Base-by-base conservation (phyloP, 2,888 invertebrate genomes). In the Meteorus cinctellus region DNA sequence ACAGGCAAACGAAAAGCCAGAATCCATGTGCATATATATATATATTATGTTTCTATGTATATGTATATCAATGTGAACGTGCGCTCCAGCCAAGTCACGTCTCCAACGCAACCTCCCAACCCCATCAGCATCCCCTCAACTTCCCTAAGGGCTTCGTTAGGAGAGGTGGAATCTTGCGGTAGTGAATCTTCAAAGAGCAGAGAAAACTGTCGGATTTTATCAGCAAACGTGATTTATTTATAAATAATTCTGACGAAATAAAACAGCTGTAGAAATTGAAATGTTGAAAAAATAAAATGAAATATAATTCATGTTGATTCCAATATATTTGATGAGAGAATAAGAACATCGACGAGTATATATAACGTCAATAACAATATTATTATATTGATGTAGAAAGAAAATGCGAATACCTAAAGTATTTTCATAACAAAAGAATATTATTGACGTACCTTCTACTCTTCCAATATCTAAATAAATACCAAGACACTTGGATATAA, bases 31-130 rank as follows among this genome's bases (percentile, higher is more conserved):
- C 4, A 48, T 8, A n/a, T 48, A 48, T n/a, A 24, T n/a, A n/a
- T n/a, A n/a, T n/a, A n/a, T n/a, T n/a, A n/a, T n/a, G n/a, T n/a
- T n/a, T 34, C 5, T 34, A 34, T 34, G 19, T 55, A 36, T n/a
- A 36, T 36, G 12, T 65, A 36, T 65, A 36, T 19, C 19, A 36
- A 36, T 36, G 19, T 36, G 36, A 65, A 65, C 36, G 65, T 65
- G 65, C 41, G 19, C 19, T 19, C 4, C 36, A 36, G 34, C 65
- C 65, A 65, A 65, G 65, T 65, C 65, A 65, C 65, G 65, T 65
- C 65, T 65, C 36, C 19, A 36, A 34, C 34, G 36, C 36, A 10
- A 36, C 36, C 65, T 36, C 34, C n/a, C 10, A n/a, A 34, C 36
- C 36, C 36, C 12, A n/a, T 36, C 19, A n/a, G 14, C n/a, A 65